A percentile compares a stretch with the other conserved stretches of the same genome.
phyloP scores from a whole-genome alignment of 2,797 vertebrate genomes.

The Tragelaphus eurycerus region DNA sequence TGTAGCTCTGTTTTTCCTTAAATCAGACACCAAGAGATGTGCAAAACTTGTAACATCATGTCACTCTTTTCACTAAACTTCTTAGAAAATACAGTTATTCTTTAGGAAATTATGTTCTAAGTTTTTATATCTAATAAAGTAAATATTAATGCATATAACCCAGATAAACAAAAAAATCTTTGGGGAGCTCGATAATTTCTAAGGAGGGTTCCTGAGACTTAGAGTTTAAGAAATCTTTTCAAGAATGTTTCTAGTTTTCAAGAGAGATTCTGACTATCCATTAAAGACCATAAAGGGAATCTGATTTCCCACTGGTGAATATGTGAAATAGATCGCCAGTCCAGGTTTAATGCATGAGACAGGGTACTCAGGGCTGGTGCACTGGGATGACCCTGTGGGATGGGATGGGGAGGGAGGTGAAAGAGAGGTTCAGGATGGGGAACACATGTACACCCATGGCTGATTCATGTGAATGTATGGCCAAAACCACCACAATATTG shows the following conservation, averaged over 20 bases:
- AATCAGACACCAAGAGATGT: neutral
- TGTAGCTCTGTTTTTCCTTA: neutral
- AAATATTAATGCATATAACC: neutral
- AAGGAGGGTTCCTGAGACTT: neutral
- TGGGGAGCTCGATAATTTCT: neutral
- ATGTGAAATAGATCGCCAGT: neutral
- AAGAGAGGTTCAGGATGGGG: neutral
- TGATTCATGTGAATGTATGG: neutral
- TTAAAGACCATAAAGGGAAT: neutral
- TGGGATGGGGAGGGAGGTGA: neutral
- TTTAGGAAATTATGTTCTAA: neutral
- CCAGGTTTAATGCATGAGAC: neutral
- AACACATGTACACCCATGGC: neutral
- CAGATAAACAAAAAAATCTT: neutral
- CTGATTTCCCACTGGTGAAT: neutral
- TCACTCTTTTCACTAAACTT: neutral
- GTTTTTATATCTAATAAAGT: neutral
- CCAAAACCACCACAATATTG: neutral
- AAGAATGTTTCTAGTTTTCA: neutral
- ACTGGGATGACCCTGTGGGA: neutral
- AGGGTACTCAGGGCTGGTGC: neutral
- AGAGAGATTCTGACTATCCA: neutral
- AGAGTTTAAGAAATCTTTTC: neutral
- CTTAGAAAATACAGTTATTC: neutral
- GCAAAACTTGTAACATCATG: neutral